Evolutionary conservation across 2,888 invertebrate species (phyloP), one percentile per base, ranked within the genome.

Genomic region (Galerucella pusilla): DNA sequence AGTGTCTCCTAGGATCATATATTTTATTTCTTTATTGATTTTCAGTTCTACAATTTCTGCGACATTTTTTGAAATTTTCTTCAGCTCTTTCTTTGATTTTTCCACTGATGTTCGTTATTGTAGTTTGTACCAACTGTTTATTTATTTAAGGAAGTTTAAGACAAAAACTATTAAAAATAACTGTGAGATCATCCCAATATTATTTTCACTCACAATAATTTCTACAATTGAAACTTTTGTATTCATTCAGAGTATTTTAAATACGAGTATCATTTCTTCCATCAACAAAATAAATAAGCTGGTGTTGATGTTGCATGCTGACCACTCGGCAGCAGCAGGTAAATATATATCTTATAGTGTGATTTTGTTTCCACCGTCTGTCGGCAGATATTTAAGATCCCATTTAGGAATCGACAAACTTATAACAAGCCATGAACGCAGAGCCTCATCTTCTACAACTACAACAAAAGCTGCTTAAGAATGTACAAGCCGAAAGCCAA

Each of bases 341-440:
- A 81, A 64, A 74, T 49, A 49, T 68, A 57, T 57, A 42, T 72
- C 60, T 9, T 72, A 66, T 73, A 77, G 80, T 79, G 81, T 80
- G 77, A 79, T 79, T 79, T 80, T 74, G 72, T 69, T 80, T 82
- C 81, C 80, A 82, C 81, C 80, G 81, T 82, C 84, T 85, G 85
- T 85, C 85, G 85, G 85, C 84, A 83, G 84, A 84, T 85, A 85
- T 85, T 85, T 85, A 85, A 84, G 85, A 84, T 83, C 79, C 85
- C 84, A 85, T 85, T 85, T 85, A 83, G 83, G 73, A 83, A 81
- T 84, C 81, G 82, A 84, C 83, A 82, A 83, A 82, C 83, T 85
- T 85, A 85, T 85, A 85, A 85, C 84, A 82, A 82, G 82, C 81
- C 81, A 81, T 81, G 83, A 83, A 83, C 82, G 80, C 82, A 83